phyloP scores from a whole-genome alignment of 2,888 invertebrate species.

The Limenitis arthemis region DNA sequence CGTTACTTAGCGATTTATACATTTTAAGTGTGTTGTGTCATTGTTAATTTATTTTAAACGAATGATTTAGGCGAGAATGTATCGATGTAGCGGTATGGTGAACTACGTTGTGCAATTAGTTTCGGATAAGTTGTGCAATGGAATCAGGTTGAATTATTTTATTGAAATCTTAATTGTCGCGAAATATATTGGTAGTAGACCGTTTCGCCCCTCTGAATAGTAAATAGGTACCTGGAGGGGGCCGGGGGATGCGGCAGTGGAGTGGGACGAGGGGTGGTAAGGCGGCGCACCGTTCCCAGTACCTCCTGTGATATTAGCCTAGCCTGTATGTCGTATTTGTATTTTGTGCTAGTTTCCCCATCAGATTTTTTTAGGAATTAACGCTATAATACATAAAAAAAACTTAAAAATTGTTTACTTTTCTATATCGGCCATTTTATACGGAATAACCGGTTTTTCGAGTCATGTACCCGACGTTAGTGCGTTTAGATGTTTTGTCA shows the following conservation, averaged over 20 bases:
- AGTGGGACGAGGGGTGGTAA: conserved; percentile 30
- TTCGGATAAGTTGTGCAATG: conserved; percentile 46
- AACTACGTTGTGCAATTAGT: conserved; percentile 36
- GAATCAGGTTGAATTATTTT: conserved; percentile 45
- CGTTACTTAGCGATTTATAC: conserved; percentile 34
- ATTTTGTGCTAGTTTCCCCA: conserved; percentile 61
- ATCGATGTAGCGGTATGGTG: conserved; percentile 21
- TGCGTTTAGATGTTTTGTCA: conserved; percentile 48
- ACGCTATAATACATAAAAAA: conserved; percentile 50
- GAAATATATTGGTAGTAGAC: conserved; percentile 62
- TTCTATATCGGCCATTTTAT: conserved; percentile 52
- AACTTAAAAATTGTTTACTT: conserved; percentile 48
- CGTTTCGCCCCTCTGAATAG: conserved; percentile 65
- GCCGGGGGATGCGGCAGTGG: conserved; percentile 26
- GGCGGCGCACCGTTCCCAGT: conserved; percentile 64
- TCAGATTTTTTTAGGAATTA: conserved; percentile 53
- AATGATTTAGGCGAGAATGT: conserved; percentile 25
- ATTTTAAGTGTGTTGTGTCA: conserved; percentile 23
- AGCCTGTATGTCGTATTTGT: conserved; percentile 68
- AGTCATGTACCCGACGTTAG: conserved; percentile 51
- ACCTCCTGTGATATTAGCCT: conserved; percentile 72
- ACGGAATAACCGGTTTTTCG: conserved; percentile 54
- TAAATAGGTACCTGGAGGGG: conserved; percentile 53
- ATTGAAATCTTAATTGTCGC: conserved; percentile 67
- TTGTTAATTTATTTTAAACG: conserved; percentile 33